Base-by-base conservation (phyloP, 2,797 vertebrate species). In the Tachyglossus aculeatus region DNA sequence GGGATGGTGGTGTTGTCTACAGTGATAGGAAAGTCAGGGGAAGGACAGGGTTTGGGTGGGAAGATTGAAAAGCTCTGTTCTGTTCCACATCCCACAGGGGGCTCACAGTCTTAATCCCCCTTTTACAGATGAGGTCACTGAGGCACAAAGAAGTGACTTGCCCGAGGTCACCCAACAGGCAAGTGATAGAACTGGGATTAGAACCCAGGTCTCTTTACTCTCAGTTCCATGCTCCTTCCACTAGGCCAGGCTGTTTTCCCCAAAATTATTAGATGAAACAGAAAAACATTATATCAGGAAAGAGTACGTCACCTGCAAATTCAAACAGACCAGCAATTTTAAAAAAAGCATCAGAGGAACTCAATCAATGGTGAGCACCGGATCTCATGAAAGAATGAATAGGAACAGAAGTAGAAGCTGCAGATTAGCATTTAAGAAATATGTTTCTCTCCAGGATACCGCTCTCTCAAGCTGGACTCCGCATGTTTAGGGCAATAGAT, bases 391-490 rank as follows among this genome's bases (percentile, higher is more conserved):
- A 84, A 83, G 71, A 83, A 78, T 53, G 78, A 74, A 56, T 43
- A 41, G 34, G 31, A 48, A 51, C 11, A 1, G 57, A 84, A 85
- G 82, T 84, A 85, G 70, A 83, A 83, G 74, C 48, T 61, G 70
- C 64, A 78, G 86, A 85, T 87, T 84, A 90, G 83, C 83, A 81
- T 90, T 80, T 86, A 83, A 64, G 41, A 81, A 74, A 61, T 45
- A 39, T 58, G 77, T 85, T 85, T 86, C 86, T 83, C 77, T 83
- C 80, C 36, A n/a, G 80, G 85, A 83, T 16, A 48, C 4, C 19
- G 73, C 70, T 90, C 84, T 41, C 82, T 73, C 10, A 13, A 2
- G 6, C 68, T 48, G 58, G 67, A 80, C 69, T 81, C 78, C 72
- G 60, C 36, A 6, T 56, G 48, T 82, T 83, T 81, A 56, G 69